Percentiles rank a stretch among this genome's conserved stretches.
phyloP scores from a whole-genome alignment of 2,113 vertebrate genomes.

The Suricata suricatta region DNA sequence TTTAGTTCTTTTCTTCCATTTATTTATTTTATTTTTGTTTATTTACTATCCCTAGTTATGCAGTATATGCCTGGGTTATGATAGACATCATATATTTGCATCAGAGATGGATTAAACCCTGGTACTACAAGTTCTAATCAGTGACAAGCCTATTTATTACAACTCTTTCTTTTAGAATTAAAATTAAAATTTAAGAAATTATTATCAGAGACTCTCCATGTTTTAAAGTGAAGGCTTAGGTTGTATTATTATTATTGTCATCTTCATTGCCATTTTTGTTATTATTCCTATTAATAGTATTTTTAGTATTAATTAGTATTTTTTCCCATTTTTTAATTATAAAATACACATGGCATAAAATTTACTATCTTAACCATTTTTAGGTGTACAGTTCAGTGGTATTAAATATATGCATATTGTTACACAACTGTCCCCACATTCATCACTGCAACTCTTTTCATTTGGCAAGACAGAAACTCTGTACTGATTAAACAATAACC shows the following conservation, averaged over 20 bases:
- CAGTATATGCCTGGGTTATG: background rate
- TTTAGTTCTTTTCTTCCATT: background rate
- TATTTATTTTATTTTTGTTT: background rate
- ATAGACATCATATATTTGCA: background rate
- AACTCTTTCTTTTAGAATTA: background rate
- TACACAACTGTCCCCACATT: background rate
- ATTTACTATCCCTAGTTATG: background rate
- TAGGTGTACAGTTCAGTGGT: background rate
- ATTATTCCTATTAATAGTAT: background rate
- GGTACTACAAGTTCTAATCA: background rate
- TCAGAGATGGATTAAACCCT: background rate
- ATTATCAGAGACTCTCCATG: background rate
- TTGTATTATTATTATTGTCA: background rate
- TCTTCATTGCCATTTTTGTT: background rate
- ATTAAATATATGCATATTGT: background rate
- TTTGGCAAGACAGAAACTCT: background rate
- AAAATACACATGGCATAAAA: background rate
- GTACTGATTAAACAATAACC: background rate
- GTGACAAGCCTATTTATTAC: background rate
- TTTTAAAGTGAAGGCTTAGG: background rate
- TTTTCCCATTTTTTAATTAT: background rate
- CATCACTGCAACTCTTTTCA: background rate
- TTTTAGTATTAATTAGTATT: too few species aligned
- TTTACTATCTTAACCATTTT: background rate
- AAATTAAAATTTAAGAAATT: background rate